Conservation (phyloP, 1,140 invertebrate species). For the Idris sp. region DNA sequence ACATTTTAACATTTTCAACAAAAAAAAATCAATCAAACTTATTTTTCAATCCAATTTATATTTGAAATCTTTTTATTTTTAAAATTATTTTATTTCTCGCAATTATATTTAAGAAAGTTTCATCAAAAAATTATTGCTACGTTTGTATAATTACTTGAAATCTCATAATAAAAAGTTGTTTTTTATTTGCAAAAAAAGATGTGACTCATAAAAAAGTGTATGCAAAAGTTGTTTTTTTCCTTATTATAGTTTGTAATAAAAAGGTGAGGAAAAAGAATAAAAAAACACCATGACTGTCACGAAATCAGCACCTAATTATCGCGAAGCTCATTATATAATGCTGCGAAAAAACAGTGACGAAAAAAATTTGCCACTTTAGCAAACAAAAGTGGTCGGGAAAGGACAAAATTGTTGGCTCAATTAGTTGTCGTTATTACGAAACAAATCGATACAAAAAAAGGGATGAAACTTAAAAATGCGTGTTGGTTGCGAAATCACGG, state of each 20-base stretch:
- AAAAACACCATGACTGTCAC: slow-evolving; percentile 3
- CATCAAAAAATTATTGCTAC: no score
- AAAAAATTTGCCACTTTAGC: slow-evolving; percentile 22
- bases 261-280: slow-evolving; percentile 1
- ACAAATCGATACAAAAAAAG: slow-evolving; percentile 48
- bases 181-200: no score
- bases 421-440: slow-evolving; percentile 34
- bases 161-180: no score
- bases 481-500: slow-evolving; percentile 18
- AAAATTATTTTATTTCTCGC: no score
- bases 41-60: slow-evolving; percentile 15
- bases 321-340: slow-evolving; percentile 8
- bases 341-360: slow-evolving; percentile 6
- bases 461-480: slow-evolving; percentile 44
- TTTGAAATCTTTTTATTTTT: no score
- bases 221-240: neutral
- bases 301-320: slow-evolving; percentile 28
- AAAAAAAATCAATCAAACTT: slow-evolving; percentile 36
- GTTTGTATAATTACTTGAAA: no score
- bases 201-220: no score
- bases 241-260: slow-evolving; percentile 20
- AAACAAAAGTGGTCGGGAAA: slow-evolving; percentile 16
- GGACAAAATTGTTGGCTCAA: slow-evolving; percentile 34
- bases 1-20: slow-evolving; percentile 21
- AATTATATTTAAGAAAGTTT: no score